These are phyloP conservation scores for Xenops minutus DNA, from an alignment of 2,797 vertebrate genomes.

Conservation along the genomic window DNA sequence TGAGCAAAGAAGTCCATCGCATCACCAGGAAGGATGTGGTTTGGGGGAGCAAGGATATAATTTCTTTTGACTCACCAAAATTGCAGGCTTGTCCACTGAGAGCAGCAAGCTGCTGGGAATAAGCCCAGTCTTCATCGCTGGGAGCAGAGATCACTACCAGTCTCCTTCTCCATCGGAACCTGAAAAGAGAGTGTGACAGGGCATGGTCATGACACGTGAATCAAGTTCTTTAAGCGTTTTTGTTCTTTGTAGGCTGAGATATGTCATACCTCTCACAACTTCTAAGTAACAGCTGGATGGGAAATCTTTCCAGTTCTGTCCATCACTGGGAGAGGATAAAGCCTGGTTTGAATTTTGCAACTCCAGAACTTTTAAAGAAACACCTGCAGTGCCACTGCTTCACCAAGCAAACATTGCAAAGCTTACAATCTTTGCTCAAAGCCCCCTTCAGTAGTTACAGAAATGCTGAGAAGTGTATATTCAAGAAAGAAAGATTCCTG, in stretches of 20 bases:
- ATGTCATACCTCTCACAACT: neutral
- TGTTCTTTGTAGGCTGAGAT: neutral
- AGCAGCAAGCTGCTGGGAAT: constrained; percentile 95
- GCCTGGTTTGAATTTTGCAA: neutral
- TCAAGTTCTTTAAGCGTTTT: neutral
- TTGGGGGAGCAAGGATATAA: constrained; percentile 25
- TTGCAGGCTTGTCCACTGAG: constrained; percentile 96
- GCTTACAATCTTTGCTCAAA: neutral
- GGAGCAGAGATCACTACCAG: constrained; percentile 95
- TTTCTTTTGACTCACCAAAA: constrained; percentile 85
- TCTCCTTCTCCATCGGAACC: constrained; percentile 96
- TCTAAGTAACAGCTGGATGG: neutral
- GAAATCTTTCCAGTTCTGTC: neutral
- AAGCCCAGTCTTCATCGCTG: constrained; percentile 96
- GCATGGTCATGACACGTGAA: rapidly evolving
- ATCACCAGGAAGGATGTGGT: constrained; percentile 53
- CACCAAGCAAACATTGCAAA: neutral
- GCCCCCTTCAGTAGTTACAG: neutral
- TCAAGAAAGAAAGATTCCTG: neutral
- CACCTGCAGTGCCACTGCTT: neutral
- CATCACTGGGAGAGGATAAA: neutral
- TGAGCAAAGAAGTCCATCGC: constrained; percentile 3
- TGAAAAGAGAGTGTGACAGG: constrained; percentile 40
- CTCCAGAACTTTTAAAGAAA: neutral
- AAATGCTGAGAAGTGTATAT: neutral